Conservation (phyloP, 2,888 invertebrate genomes). For the Philereme transversata region DNA sequence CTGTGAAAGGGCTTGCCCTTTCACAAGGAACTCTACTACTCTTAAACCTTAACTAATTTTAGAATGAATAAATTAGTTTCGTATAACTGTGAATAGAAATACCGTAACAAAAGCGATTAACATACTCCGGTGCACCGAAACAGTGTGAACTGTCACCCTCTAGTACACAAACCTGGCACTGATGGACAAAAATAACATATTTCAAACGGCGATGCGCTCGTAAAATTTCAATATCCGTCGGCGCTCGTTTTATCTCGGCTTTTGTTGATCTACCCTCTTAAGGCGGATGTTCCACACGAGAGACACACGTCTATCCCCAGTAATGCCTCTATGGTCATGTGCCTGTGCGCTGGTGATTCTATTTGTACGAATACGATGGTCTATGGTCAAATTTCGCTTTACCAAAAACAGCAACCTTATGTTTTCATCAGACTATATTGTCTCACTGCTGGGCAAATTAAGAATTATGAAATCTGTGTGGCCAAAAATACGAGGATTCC, state of each 20-base stretch:
- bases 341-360: no score
- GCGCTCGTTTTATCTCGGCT: slow-evolving; percentile 26
- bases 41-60: no score
- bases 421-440: no score
- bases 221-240: slow-evolving; percentile 40
- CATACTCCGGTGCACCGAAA: slow-evolving; percentile 5
- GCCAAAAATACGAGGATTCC: no score
- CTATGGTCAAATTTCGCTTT: no score
- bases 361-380: no score
- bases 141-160: slow-evolving; percentile 33
- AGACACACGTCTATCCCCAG: slow-evolving; percentile 5
- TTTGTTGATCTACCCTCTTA: slow-evolving; percentile 25
- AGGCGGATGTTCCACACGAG: background rate
- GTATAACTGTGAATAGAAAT: slow-evolving; percentile 8
- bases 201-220: slow-evolving; percentile 34
- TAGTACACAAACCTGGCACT: slow-evolving; percentile 36
- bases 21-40: no score
- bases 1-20: no score
- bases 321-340: background rate
- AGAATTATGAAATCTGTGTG: no score
- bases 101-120: slow-evolving; percentile 16
- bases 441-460: no score
- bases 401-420: no score
- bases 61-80: no score
- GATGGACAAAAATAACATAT: slow-evolving; percentile 43